A percentile compares a stretch with the other conserved stretches of the same genome.
Conservation (phyloP, 1,140 invertebrate genomes). For the Chironomus striatipennis region DNA sequence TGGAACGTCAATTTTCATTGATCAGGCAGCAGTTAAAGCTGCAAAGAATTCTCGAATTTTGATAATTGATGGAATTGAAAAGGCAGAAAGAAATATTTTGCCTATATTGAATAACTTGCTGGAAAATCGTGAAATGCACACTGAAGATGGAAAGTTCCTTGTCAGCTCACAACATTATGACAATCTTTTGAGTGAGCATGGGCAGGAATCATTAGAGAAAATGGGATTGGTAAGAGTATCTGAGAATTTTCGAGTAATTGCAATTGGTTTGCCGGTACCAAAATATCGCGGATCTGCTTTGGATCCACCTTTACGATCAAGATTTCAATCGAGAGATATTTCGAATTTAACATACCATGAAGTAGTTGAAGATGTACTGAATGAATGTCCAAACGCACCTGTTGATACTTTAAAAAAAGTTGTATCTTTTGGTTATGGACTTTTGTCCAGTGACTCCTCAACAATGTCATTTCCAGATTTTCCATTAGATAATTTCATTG, state of each 20-base stretch:
- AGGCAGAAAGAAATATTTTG: conserved; percentile 92
- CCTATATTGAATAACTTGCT: conserved; percentile 96
- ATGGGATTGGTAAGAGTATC: conserved; percentile 84
- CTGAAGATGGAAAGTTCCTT: conserved; percentile 93
- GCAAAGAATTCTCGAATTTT: conserved; percentile 81
- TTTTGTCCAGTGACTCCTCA: conserved; percentile 60
- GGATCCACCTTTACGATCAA: conserved; percentile 88
- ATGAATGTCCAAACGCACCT: conserved; percentile 48
- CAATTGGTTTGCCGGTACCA: conserved; percentile 81
- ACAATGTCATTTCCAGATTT: conserved; percentile 70
- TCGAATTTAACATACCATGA: conserved; percentile 52
- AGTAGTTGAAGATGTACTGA: conserved; percentile 46
- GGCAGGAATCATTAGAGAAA: conserved; percentile 64
- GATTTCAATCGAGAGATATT: conserved; percentile 89
- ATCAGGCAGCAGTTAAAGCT: conserved; percentile 80
- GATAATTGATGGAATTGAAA: conserved; percentile 94
- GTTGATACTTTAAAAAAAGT: conserved; percentile 54
- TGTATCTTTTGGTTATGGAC: conserved; percentile 62
- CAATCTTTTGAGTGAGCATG: conserved; percentile 75
- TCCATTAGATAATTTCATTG: conserved; percentile 71
- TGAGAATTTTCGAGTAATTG: conserved; percentile 87
- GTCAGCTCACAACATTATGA: conserved; percentile 84
- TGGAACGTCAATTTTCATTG: conserved; percentile 84
- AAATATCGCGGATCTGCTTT: conserved; percentile 84
- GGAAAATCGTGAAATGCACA: conserved; percentile 98